A percentile compares a stretch with the other conserved stretches of the same genome.
Evolutionary conservation across 2,113 vertebrate genomes (phyloP).

Genomic region (Paralichthys olivaceus): DNA sequence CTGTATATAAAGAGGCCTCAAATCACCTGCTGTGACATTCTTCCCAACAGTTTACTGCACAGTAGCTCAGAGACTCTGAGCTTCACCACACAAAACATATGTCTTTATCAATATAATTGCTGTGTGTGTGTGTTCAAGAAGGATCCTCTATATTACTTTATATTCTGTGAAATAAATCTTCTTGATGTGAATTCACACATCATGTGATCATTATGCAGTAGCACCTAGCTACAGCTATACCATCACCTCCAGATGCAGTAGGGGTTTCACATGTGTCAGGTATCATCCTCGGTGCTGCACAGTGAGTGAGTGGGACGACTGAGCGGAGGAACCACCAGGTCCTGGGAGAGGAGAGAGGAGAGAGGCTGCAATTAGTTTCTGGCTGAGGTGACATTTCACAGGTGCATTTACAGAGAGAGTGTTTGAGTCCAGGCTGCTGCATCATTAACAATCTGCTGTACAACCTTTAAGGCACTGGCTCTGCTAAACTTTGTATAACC

Average conservation of each 20-base stretch:
- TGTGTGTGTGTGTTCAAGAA: not conserved
- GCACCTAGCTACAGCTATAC: not conserved
- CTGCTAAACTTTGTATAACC: not conserved
- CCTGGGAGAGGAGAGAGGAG: slow-evolving; percentile 21
- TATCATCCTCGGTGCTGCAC: not conserved
- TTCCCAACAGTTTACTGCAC: slow-evolving; percentile 11
- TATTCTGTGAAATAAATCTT: no score
- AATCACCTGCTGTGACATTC: slow-evolving; percentile 37
- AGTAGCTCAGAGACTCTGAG: slow-evolving; percentile 19
- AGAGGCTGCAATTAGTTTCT: slow-evolving; percentile 44
- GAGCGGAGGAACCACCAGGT: slow-evolving; percentile 2
- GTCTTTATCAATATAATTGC: slow-evolving; percentile 16
- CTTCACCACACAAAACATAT: slow-evolving; percentile 1
- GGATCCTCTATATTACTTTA: not conserved
- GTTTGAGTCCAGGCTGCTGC: slow-evolving; percentile 19
- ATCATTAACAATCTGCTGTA: not conserved
- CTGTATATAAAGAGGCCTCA: no score
- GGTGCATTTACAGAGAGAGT: slow-evolving; percentile 6
- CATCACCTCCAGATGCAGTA: not conserved
- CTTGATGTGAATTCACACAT: no score
- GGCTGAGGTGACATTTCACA: slow-evolving; percentile 26
- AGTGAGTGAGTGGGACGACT: not conserved
- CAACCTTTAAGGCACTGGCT: not conserved
- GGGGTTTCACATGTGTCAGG: slow-evolving; percentile 4
- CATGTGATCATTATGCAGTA: not conserved